Conservation (phyloP, 2,113 vertebrate genomes). For the Dromaius novaehollandiae region DNA sequence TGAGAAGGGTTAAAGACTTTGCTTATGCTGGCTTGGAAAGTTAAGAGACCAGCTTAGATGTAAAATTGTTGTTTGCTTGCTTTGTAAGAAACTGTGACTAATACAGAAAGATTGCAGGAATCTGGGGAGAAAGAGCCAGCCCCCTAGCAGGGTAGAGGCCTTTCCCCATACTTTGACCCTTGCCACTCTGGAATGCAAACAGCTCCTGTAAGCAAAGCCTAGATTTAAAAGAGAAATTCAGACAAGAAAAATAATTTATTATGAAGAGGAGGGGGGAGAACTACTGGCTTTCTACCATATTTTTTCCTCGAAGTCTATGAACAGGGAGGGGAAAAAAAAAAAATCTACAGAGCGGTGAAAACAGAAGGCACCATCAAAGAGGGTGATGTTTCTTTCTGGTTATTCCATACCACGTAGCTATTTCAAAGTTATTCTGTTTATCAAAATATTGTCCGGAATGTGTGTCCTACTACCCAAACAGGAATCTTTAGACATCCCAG, state of each 20-base stretch:
- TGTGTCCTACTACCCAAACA: background rate
- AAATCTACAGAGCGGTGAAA: background rate
- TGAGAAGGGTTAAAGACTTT: background rate
- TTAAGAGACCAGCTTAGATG: background rate
- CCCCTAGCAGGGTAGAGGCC: background rate
- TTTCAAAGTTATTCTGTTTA: background rate
- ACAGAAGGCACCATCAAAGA: rapidly evolving
- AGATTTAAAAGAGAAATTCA: background rate
- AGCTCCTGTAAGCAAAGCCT: background rate
- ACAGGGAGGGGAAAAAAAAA: background rate
- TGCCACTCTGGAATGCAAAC: background rate
- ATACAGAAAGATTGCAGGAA: background rate
- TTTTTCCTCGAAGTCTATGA: background rate
- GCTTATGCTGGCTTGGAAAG: background rate
- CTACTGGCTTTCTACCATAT: background rate
- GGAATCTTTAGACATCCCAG: background rate
- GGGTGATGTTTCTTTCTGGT: background rate
- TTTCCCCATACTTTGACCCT: background rate
- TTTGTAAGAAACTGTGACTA: background rate
- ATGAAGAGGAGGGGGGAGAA: background rate
- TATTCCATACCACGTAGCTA: background rate
- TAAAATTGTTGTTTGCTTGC: background rate
- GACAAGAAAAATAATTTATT: background rate
- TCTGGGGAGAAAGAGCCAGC: background rate
- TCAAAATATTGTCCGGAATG: background rate